Evolutionary conservation across 2,888 invertebrate species (phyloP).

Genomic region (Trypoxylon attenuatum): DNA sequence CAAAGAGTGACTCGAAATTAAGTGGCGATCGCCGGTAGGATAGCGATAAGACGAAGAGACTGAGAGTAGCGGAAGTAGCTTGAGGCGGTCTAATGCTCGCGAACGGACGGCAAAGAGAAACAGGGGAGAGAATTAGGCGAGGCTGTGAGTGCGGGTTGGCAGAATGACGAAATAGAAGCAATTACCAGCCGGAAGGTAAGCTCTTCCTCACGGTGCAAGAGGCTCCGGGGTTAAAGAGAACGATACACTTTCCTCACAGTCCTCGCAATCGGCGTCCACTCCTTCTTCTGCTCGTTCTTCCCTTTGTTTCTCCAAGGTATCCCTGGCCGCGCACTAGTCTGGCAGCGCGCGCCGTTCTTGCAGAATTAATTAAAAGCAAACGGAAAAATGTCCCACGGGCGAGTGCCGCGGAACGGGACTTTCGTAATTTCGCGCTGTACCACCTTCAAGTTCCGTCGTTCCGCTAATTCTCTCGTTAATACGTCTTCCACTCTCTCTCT

Average conservation of each 20-base stretch:
- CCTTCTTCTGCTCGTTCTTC: conserved; percentile 19
- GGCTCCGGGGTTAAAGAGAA: conserved; percentile 20
- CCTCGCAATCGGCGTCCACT: too few relatives aligned
- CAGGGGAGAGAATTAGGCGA: conserved; percentile 52
- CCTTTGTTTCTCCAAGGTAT: conserved; percentile 15
- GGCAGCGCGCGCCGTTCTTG: conserved; percentile 28
- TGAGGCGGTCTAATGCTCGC: conserved; percentile 1
- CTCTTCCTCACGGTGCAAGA: conserved; percentile 30
- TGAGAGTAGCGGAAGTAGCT: not conserved
- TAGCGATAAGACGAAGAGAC: conserved; percentile 4
- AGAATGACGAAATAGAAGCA: conserved; percentile 49
- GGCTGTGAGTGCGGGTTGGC: conserved; percentile 25
- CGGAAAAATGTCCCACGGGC: too few relatives aligned
- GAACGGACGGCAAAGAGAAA: conserved; percentile 48
- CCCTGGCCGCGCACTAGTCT: conserved; percentile 19
- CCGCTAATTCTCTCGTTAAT: too few relatives aligned
- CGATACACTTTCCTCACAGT: conserved; percentile 30
- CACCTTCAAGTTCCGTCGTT: too few relatives aligned
- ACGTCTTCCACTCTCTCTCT: too few relatives aligned
- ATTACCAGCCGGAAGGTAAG: conserved; percentile 46
- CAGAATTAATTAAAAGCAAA: conserved; percentile 43
- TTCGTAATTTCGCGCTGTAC: too few relatives aligned
- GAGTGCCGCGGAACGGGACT: too few relatives aligned
- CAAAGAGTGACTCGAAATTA: not conserved
- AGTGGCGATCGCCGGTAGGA: conserved; percentile 10